phyloP scores from a whole-genome alignment of 1,140 invertebrate species.

The Hypsibius dujardini region DNA sequence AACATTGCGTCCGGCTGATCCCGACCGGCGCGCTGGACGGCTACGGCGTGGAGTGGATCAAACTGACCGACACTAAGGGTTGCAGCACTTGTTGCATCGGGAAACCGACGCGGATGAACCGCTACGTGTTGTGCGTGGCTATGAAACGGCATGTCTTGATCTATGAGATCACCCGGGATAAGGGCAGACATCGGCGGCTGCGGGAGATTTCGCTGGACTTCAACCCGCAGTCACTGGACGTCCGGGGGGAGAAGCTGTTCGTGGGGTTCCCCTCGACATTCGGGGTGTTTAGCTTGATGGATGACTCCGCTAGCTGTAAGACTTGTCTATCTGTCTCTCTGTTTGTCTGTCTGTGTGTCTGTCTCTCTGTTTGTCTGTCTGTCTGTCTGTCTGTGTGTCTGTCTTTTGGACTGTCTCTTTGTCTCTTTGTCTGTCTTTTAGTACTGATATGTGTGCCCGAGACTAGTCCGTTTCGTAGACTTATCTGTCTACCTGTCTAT shows the following conservation, averaged over 20 bases:
- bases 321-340: too few species aligned
- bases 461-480: too few species aligned
- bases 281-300: conserved; percentile 65
- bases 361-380: too few species aligned
- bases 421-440: too few species aligned
- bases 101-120: conserved; percentile 20
- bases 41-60: conserved; percentile 88
- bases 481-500: too few species aligned
- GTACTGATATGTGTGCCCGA: too few species aligned
- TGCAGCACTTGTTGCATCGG: conserved; percentile 63
- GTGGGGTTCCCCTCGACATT: conserved; percentile 79
- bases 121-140: conserved; percentile 56
- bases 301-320: conserved; percentile 59
- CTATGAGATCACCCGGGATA: conserved; percentile 79
- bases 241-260: conserved; percentile 66
- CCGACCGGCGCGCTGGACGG: conserved; percentile 81
- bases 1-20: conserved; percentile 72
- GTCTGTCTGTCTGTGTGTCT: too few species aligned
- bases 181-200: conserved; percentile 61
- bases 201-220: conserved; percentile 74
- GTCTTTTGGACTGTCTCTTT: too few species aligned
- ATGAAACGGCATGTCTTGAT: conserved; percentile 76
- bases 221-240: conserved; percentile 69
- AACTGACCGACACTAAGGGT: conserved; percentile 50
- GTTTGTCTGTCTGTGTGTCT: too few species aligned